Evolutionary conservation across 2,113 vertebrate species (phyloP), one percentile per base, ranked within the genome.

Genomic region (Aegypius monachus): DNA sequence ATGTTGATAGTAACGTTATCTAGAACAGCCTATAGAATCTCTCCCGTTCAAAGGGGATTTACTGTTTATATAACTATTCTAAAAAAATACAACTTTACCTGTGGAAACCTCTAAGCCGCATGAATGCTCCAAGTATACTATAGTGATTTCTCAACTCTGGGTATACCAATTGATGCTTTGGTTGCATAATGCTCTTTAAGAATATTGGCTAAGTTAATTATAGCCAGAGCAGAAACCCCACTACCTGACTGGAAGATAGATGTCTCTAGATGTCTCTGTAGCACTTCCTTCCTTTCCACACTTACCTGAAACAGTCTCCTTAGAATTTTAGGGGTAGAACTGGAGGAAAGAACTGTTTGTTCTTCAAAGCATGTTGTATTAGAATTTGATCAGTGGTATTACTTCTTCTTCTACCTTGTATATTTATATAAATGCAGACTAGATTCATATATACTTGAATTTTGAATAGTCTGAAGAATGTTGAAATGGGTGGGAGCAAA

Each of bases 401-500:
- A 34, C 21, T 71, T 79, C 48, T 77, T 87, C 84, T 77, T 50
- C 77, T 91, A 53, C 73, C 81, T 56, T n/a, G 23, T 58, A 6
- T 55, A 43, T 91, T 85, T 53, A 48, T 62, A 56, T 58, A 75
- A 85, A 86, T 25, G 48, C 61, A 89, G 81, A 75, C 3, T 65
- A 70, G 82, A 53, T 58, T 85, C 48, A 80, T 8, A 75, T 11
- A 81, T 38, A 42, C 53, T 88, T 85, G 81, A 87, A 81, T 96
- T 95, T 90, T 62, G 84, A 95, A 29, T 25, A 89, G 62, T 80
- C 77, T 93, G 89, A 79, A 89, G 86, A 96, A 95, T 95, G 95
- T 38, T 75, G 73, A 95, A 95, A 93, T 89, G 94, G 89, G 91
- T 77, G 78, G 91, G 78, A 95, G 93, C 81, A 91, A 95, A 95